These are phyloP conservation scores for Teleogryllus oceanicus DNA, from an alignment of 2,888 invertebrate species.

Conservation along the genomic window DNA sequence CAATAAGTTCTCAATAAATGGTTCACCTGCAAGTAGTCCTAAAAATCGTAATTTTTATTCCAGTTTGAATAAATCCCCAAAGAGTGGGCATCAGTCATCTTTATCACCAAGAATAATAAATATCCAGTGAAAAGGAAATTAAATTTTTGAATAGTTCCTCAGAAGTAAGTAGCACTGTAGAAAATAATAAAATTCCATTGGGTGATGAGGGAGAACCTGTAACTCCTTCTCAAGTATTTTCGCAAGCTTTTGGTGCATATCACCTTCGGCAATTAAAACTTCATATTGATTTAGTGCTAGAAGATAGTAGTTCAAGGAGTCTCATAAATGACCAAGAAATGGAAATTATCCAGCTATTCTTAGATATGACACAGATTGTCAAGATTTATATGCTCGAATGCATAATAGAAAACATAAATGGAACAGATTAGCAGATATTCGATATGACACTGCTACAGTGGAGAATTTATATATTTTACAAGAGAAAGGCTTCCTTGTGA, in stretches of 20 bases:
- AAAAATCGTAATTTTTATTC: conserved; percentile 19
- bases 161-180: too few relatives aligned
- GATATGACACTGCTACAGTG: conserved; percentile 27
- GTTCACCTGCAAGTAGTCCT: conserved; percentile 18
- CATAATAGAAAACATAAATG: conserved; percentile 33
- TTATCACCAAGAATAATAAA: not conserved
- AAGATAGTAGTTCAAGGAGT: not conserved
- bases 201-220: too few relatives aligned
- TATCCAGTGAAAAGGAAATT: not conserved
- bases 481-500: conserved; percentile 28
- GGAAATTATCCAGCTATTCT: conserved; percentile 24
- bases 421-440: conserved; percentile 32
- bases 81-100: not conserved
- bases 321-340: conserved; percentile 21
- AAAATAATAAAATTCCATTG: too few relatives aligned
- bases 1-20: not conserved
- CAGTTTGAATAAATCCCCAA: conserved; percentile 11
- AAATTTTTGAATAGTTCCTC: not conserved
- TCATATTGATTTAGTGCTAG: conserved; percentile 21
- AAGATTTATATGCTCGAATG: conserved; percentile 36
- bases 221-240: too few relatives aligned
- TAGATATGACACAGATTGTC: conserved; percentile 21
- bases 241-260: not conserved
- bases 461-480: conserved; percentile 23
- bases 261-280: conserved; percentile 4